phyloP scores from a whole-genome alignment of 2,888 invertebrate species.

The Cotesia congregata region DNA sequence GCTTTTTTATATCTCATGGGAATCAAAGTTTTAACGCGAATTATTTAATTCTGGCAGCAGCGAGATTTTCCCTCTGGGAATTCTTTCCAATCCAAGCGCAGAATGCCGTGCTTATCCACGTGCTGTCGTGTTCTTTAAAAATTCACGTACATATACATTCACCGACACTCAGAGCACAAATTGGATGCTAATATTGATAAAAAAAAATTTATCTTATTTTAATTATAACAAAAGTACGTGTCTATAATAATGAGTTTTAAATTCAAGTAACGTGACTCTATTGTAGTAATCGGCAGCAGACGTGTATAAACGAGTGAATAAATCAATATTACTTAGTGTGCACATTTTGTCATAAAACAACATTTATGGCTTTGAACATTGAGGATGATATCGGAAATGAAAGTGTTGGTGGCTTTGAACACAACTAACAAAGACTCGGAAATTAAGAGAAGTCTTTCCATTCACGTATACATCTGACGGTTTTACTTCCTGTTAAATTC shows the following conservation, averaged over 20 bases:
- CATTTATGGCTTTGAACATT: neutral
- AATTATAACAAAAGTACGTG: neutral
- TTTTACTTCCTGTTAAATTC: neutral
- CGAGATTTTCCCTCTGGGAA: conserved; percentile 16
- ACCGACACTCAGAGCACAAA: neutral
- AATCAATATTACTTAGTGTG: conserved; percentile 2
- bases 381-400: conserved; percentile 41
- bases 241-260: neutral
- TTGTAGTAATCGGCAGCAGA: neutral
- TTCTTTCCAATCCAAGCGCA: neutral
- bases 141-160: neutral
- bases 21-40: conserved; percentile 18
- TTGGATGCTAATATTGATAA: neutral
- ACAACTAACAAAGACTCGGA: conserved; percentile 44
- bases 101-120: neutral
- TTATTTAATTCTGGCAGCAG: conserved; percentile 23
- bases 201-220: neutral
- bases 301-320: neutral
- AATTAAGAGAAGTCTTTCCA: conserved; percentile 42
- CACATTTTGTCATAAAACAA: neutral
- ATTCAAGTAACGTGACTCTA: neutral
- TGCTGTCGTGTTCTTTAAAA: neutral
- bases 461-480: conserved; percentile 8
- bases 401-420: conserved; percentile 33
- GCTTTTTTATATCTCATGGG: conserved; percentile 10